These are phyloP conservation scores for Hyposmocoma kahamanoa DNA, from an alignment of 1,140 invertebrate species.

Conservation along the genomic window DNA sequence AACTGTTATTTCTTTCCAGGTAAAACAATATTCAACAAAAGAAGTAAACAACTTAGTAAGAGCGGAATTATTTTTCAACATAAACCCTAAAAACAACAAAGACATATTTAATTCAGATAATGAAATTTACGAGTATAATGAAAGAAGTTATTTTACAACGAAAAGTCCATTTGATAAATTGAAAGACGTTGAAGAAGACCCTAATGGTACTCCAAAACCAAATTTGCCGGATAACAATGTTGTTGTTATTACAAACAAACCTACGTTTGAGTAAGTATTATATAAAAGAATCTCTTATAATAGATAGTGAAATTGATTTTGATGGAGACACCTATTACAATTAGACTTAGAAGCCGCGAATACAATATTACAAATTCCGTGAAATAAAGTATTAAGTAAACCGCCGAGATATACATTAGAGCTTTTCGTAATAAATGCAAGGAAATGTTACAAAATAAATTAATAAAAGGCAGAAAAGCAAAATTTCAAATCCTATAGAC, in stretches of 20 bases:
- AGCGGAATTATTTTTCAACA: conserved; percentile 34
- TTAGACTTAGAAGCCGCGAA: too few relatives aligned
- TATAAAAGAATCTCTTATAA: too few relatives aligned
- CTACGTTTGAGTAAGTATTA: background rate
- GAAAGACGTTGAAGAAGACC: conserved; percentile 54
- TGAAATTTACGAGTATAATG: background rate
- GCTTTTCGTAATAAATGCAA: too few relatives aligned
- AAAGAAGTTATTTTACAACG: conserved; percentile 25
- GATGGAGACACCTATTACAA: too few relatives aligned
- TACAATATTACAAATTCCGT: too few relatives aligned
- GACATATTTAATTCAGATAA: conserved; percentile 20
- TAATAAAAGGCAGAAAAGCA: too few relatives aligned
- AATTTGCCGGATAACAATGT: conserved; percentile 49
- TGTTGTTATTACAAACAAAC: conserved; percentile 41
- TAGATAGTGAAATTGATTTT: too few relatives aligned
- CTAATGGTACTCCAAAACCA: conserved; percentile 39
- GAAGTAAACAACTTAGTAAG: conserved; percentile 51
- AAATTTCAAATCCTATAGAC: too few relatives aligned
- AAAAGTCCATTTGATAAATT: conserved; percentile 37
- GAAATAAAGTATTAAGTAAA: too few relatives aligned
- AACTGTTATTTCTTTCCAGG: conserved; percentile 32
- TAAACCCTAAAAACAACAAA: conserved; percentile 38
- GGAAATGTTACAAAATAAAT: too few relatives aligned
- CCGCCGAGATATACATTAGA: too few relatives aligned
- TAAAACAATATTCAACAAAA: conserved; percentile 56